Conservation (phyloP, 2,888 invertebrate species). For the Ophion ventricosus region DNA sequence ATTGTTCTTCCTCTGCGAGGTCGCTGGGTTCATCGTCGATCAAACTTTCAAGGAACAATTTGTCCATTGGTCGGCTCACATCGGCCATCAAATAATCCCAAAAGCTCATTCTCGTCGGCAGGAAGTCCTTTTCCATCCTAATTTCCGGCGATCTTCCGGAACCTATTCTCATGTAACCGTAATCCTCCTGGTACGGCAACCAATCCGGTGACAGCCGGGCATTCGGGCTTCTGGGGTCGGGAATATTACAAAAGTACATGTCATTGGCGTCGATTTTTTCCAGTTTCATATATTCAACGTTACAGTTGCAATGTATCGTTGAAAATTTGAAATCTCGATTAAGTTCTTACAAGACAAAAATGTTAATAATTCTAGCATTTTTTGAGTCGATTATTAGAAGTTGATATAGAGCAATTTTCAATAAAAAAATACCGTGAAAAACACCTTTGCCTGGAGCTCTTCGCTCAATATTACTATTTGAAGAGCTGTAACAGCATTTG, state of each 20-base stretch:
- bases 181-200: conserved; percentile 74
- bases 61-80: conserved; percentile 64
- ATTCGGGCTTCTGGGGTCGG: conserved; percentile 73
- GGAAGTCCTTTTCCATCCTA: conserved; percentile 71
- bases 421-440: too few species aligned
- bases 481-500: too few species aligned
- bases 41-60: conserved; percentile 54
- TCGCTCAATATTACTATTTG: too few species aligned
- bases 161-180: conserved; percentile 75
- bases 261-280: not conserved
- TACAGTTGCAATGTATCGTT: too few species aligned
- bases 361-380: too few species aligned
- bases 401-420: not conserved
- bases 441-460: too few species aligned
- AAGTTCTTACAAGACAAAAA: not conserved
- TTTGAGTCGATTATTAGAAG: too few species aligned
- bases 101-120: conserved; percentile 75
- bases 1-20: not conserved
- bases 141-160: conserved; percentile 68
- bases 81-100: conserved; percentile 74
- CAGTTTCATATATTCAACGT: not conserved
- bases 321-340: not conserved
- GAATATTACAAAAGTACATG: conserved; percentile 24
- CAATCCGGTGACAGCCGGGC: conserved; percentile 71
- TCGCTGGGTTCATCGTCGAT: conserved; percentile 8